Percentiles rank a stretch among this genome's conserved stretches.
Conservation (phyloP, 2,888 invertebrate genomes). For the Tachystola acroxantha region DNA sequence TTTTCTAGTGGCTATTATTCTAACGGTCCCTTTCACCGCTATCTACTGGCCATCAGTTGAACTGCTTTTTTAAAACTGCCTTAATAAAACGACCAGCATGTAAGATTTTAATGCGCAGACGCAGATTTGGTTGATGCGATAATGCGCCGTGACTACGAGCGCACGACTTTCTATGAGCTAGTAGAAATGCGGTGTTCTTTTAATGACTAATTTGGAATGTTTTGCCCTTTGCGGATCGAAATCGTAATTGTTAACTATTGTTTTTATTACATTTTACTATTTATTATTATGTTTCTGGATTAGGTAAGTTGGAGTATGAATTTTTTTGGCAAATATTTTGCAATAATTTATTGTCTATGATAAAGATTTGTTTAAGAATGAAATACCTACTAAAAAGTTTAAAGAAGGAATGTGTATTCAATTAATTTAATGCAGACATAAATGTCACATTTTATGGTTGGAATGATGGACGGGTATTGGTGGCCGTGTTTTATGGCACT, state of each 20-base stretch:
- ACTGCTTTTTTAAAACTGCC: conserved; percentile 66
- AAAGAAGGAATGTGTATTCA: conserved; percentile 7
- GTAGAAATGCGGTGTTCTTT: conserved; percentile 40
- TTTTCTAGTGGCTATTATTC: conserved; percentile 62
- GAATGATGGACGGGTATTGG: conserved; percentile 9
- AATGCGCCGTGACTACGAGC: conserved; percentile 63
- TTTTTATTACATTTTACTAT: no score
- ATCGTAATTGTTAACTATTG: background rate
- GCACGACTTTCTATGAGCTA: conserved; percentile 67
- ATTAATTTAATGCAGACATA: conserved; percentile 8
- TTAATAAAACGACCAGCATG: conserved; percentile 72
- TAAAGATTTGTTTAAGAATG: no score
- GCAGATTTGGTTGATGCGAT: conserved; percentile 69
- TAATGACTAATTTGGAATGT: conserved; percentile 40
- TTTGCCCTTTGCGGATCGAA: conserved; percentile 26
- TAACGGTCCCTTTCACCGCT: conserved; percentile 77
- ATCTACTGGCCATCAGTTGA: conserved; percentile 72
- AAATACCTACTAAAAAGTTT: no score
- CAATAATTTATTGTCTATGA: no score
- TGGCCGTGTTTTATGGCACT: conserved; percentile 4
- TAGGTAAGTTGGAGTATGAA: no score
- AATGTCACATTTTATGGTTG: conserved; percentile 10
- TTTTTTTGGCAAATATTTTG: no score
- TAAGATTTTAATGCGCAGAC: conserved; percentile 70
- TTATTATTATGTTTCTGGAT: no score